These are phyloP conservation scores for Pseudanteris insignis DNA, from an alignment of 2,888 invertebrate genomes.

Conservation along the genomic window DNA sequence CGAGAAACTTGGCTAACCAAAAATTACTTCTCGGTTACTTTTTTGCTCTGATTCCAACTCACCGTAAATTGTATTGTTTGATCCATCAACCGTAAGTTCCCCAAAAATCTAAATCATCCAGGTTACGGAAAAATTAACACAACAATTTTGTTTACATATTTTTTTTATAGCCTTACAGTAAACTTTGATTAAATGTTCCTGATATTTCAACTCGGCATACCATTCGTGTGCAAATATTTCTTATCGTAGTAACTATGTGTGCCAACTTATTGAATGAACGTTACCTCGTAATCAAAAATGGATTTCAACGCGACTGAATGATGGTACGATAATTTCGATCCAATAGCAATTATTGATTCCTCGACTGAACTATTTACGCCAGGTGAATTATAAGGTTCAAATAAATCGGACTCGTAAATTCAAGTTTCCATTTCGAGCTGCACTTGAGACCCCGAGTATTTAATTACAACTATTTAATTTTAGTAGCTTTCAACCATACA, in stretches of 20 bases:
- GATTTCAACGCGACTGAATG: not conserved
- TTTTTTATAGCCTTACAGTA: too few relatives aligned
- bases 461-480: constrained; percentile 9
- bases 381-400: constrained; percentile 1
- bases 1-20: too few relatives aligned
- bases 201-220: too few relatives aligned
- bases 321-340: not conserved
- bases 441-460: constrained; percentile 1
- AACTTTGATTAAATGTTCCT: too few relatives aligned
- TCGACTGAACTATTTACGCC: constrained; percentile 3
- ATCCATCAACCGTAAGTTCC: too few relatives aligned
- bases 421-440: not conserved
- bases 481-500: constrained; percentile 2
- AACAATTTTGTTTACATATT: too few relatives aligned
- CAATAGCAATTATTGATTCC: constrained; percentile 3
- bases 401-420: not conserved
- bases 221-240: too few relatives aligned
- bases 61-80: too few relatives aligned
- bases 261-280: constrained; percentile 13
- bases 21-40: too few relatives aligned
- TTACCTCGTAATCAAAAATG: constrained; percentile 9
- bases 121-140: too few relatives aligned
- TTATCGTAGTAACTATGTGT: not conserved
- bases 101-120: too few relatives aligned
- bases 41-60: too few relatives aligned